phyloP scores from a whole-genome alignment of 2,113 vertebrate species.

The Ammodytes dubius region DNA sequence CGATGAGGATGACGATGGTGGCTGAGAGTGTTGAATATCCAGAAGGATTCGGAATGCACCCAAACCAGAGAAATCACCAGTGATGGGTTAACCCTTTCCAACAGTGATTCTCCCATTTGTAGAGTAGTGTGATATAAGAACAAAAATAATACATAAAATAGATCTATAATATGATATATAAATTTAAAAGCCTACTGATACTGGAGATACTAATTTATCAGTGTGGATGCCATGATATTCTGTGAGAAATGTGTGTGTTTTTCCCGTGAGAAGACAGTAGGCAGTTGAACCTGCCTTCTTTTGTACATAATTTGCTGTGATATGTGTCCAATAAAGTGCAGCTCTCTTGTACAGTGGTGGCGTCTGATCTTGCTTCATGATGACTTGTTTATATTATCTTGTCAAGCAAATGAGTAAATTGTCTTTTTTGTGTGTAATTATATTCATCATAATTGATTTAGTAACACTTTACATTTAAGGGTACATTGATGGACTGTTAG shows the following conservation, averaged over 20 bases:
- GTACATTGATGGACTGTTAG: too few species aligned
- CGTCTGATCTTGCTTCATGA: slow-evolving; percentile 55
- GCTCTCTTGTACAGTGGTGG: slow-evolving; percentile 85
- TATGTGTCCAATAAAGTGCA: slow-evolving; percentile 90
- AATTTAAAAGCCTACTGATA: slow-evolving; percentile 83
- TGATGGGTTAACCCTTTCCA: slow-evolving; percentile 74
- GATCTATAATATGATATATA: slow-evolving; percentile 85
- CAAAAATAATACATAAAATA: slow-evolving; percentile 79
- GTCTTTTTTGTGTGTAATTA: too few species aligned
- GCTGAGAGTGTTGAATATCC: slow-evolving; percentile 57
- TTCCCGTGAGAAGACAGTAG: slow-evolving; percentile 83
- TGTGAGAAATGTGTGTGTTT: slow-evolving; percentile 88
- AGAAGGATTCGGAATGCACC: slow-evolving; percentile 58
- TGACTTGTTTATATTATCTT: not conserved
- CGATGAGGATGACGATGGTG: slow-evolving; percentile 48
- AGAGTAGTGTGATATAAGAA: slow-evolving; percentile 88
- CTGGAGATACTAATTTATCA: slow-evolving; percentile 82
- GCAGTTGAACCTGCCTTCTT: slow-evolving; percentile 84
- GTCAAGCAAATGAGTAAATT: not conserved
- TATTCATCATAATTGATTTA: too few species aligned
- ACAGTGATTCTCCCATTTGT: slow-evolving; percentile 83
- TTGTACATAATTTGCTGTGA: slow-evolving; percentile 87
- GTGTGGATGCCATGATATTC: slow-evolving; percentile 91
- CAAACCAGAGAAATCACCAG: slow-evolving; percentile 60
- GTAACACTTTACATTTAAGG: too few species aligned